A percentile compares a stretch with the other conserved stretches of the same genome.
These are phyloP conservation scores for Argopecten irradians DNA, from an alignment of 1,140 invertebrate genomes.

Conservation along the genomic window DNA sequence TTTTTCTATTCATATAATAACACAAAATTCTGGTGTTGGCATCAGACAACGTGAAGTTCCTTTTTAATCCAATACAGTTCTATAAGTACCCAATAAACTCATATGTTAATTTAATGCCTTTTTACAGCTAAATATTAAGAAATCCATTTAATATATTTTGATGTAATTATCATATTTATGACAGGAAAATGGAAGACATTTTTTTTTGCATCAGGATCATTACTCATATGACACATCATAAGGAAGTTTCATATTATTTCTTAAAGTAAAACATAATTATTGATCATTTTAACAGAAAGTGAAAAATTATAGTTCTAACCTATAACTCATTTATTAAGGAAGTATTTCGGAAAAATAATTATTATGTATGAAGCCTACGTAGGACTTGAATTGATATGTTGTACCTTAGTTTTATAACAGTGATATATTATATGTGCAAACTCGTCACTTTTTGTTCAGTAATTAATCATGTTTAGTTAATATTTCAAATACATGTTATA, in stretches of 20 bases:
- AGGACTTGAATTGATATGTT: neutral
- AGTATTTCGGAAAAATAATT: neutral
- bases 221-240: neutral
- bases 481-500: no score
- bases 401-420: neutral
- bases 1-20: no score
- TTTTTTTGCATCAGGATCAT: neutral
- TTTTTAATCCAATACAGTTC: no score
- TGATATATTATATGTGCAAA: neutral
- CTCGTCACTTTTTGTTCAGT: neutral
- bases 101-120: neutral
- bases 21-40: no score
- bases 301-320: neutral
- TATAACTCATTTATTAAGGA: neutral
- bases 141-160: neutral
- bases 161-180: neutral
- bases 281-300: neutral
- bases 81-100: no score
- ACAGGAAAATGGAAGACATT: neutral
- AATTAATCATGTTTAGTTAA: slow-evolving; percentile 8
- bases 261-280: neutral
- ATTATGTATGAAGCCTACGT: neutral
- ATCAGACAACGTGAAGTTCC: no score
- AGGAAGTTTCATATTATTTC: neutral
- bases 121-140: neutral